Base-by-base conservation (phyloP, 2,113 vertebrate genomes). In the Heptranchias perlo region DNA sequence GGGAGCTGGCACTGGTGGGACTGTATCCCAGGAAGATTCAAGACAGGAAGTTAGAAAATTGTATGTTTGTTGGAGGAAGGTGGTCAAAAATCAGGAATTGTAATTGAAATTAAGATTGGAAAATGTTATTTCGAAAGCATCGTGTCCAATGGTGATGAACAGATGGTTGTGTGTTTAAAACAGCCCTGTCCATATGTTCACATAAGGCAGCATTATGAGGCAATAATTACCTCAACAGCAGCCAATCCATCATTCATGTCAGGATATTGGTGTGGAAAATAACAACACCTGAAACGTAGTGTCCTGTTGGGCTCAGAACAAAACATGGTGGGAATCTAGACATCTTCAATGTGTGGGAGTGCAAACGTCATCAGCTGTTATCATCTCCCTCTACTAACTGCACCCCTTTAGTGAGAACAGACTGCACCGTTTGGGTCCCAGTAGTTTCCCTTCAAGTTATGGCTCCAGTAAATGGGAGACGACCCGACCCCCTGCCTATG, bases 151-250 rank as follows among this genome's bases (percentile, higher is more conserved):
- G 94, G 35, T 95, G 44, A 28, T 95, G 94, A 95, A 95, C 94
- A 95, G 94, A 95, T 95, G 94, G 94, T 95, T 64, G 65, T 73
- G 94, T 95, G 65, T 95, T 69, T 69, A 69, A 95, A 69, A 52
- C 94, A 69, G 65, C 65, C 73, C 65, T 95, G 64, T 52, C 94
- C 44, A 35, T 95, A 69, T 95, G 94, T 47, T 52, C n/a, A 39
- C 94, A 69, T 95, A 93, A 64, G 89, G 89, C 58, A 62, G 89
- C n/a, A 95, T 95, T 95, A 95, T 95, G 94, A 73, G 94, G 94
- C 73, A 95, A 95, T 95, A 67, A 95, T 73, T 95, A 95, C 94
- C 49, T 69, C 65, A 69, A 73, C 64, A 49, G 94, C 44, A 95
- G 94, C 64, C 94, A 73, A 95, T 95, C 94, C 94, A 95, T 95